phyloP scores from a whole-genome alignment of 1,140 invertebrate species.

The Luehdorfia chinensis region DNA sequence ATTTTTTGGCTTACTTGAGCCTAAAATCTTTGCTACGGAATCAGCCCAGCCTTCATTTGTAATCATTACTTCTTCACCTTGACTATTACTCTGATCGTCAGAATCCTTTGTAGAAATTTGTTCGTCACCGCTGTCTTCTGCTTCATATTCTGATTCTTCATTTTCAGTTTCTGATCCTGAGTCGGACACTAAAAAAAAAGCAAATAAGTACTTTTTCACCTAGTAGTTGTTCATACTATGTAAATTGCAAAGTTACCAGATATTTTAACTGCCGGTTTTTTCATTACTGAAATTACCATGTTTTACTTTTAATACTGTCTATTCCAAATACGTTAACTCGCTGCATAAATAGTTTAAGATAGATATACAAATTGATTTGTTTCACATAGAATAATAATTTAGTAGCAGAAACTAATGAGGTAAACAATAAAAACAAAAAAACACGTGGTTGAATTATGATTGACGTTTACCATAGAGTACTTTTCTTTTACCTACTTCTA shows the following conservation, averaged over 20 bases:
- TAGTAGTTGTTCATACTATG: background rate
- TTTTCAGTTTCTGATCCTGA: slow-evolving; percentile 45
- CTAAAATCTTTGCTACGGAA: slow-evolving; percentile 85
- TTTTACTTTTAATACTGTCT: too few relatives aligned
- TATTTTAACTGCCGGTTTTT: slow-evolving; percentile 49
- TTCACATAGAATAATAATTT: too few relatives aligned
- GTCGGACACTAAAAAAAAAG: slow-evolving; percentile 43
- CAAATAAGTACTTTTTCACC: slow-evolving; percentile 8
- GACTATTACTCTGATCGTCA: slow-evolving; percentile 20
- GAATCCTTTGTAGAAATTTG: slow-evolving; percentile 5
- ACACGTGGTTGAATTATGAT: too few relatives aligned
- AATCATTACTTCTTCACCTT: slow-evolving; percentile 27
- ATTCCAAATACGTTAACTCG: too few relatives aligned
- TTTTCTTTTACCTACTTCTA: too few relatives aligned
- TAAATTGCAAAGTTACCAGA: slow-evolving; percentile 37
- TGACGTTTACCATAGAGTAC: too few relatives aligned
- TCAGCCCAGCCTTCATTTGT: slow-evolving; percentile 82
- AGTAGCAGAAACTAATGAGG: too few relatives aligned
- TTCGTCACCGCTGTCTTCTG: slow-evolving; percentile 25
- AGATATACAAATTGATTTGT: too few relatives aligned
- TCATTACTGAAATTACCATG: slow-evolving; percentile 46
- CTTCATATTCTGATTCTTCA: slow-evolving; percentile 43
- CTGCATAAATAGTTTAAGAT: too few relatives aligned
- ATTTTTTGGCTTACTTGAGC: slow-evolving; percentile 84
- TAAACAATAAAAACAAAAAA: too few relatives aligned